Evolutionary conservation across 2,113 vertebrate genomes (phyloP), one percentile per base, ranked within the genome.

Genomic region (Myiopsitta monachus): DNA sequence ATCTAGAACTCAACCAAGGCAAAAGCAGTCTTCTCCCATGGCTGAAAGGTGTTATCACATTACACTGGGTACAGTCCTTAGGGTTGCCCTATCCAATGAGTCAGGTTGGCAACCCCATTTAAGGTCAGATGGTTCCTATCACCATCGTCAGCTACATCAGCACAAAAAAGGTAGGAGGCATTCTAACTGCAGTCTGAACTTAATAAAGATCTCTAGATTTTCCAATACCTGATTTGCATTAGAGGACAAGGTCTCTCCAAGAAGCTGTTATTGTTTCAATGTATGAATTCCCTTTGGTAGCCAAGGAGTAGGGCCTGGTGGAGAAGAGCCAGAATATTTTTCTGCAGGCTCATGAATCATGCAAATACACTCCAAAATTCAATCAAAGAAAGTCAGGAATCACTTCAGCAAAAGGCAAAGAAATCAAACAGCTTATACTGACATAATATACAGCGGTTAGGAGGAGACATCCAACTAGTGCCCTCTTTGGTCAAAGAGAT

Each of bases 281-380:
- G 49, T 79, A 97, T 94, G 92, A 89, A 95, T 94, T 96, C 91
- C 87, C 91, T 91, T 38, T 1, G 27, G 92, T 89, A 87, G 54
- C 69, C 93, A 92, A 77, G 18, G 67, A 94, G 87, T 91, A 96
- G 77, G 70, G 83, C 49, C 88, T 94, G 67, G 62, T 79, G 94
- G 80, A 97, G 30, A 79, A 92, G 62, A 95, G 96, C 86, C 94
- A 96, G 87, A 91, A 82, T 91, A 91, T 89, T 95, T 95, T 96
- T 95, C 95, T 97, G 91, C 83, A 96, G 77, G 83, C 70, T 96
- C 91, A 89, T 89, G 88, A 94, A 96, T 94, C 92, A 89, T 77
- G 87, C 39, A 96, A 95, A 95, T 78, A 63, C 46, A 74, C 39
- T 93, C 47, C 47, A 96, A 78, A 96, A 94, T 74, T 85, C 77